Percentiles rank a stretch among this genome's conserved stretches.
These are phyloP conservation scores for Pelobates fuscus DNA, from an alignment of 2,113 vertebrate species.

Conservation along the genomic window DNA sequence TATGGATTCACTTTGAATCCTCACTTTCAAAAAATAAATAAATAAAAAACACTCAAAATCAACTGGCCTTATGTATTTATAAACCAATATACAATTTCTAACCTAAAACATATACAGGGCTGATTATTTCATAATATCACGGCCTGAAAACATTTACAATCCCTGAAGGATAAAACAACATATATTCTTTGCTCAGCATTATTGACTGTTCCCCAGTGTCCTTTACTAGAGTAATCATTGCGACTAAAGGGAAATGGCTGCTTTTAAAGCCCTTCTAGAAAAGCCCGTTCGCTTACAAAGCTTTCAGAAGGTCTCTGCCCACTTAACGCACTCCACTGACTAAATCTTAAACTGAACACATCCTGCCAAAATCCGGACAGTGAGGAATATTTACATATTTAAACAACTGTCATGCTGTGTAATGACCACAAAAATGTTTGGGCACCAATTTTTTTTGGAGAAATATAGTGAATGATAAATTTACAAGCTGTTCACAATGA, in stretches of 20 bases:
- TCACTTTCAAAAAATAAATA: too few relatives aligned
- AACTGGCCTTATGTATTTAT: too few relatives aligned
- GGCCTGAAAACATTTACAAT: not conserved
- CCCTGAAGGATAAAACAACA: not conserved
- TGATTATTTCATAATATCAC: not conserved
- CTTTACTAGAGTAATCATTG: not conserved
- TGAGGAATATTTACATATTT: constrained; percentile 29
- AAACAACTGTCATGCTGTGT: constrained; percentile 39
- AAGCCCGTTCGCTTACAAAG: not conserved
- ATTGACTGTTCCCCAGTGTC: not conserved
- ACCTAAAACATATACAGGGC: not conserved
- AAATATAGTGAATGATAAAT: constrained; percentile 17
- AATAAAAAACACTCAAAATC: too few relatives aligned
- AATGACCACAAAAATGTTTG: constrained; percentile 31
- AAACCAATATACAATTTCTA: too few relatives aligned
- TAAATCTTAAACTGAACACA: constrained; percentile 5
- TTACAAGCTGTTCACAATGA: constrained; percentile 18
- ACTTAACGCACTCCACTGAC: constrained; percentile 24
- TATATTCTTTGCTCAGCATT: not conserved
- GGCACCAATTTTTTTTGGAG: constrained; percentile 22
- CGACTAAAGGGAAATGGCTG: not conserved
- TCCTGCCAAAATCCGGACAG: constrained; percentile 21
- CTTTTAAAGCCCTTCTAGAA: not conserved
- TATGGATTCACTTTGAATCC: too few relatives aligned
- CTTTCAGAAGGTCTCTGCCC: not conserved